A percentile compares a stretch with the other conserved stretches of the same genome.
Evolutionary conservation across 2,113 vertebrate genomes (phyloP).

Genomic region (Coptodon rendalli): DNA sequence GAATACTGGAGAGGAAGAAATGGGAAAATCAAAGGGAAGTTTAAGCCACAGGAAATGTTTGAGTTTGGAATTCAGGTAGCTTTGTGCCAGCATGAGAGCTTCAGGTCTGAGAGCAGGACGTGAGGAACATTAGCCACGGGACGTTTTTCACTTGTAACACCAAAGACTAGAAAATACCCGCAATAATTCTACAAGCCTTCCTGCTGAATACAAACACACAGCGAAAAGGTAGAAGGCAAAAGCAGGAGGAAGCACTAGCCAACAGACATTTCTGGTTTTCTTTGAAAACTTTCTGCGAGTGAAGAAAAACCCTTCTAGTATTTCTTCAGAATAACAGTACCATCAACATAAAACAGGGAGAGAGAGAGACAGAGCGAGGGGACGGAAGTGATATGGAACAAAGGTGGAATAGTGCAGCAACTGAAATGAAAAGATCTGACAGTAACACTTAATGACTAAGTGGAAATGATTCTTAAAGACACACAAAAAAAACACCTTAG

Average conservation of each 20-base stretch:
- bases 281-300: background rate
- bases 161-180: background rate
- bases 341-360: background rate
- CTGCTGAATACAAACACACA: background rate
- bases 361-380: background rate
- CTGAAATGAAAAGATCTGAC: background rate
- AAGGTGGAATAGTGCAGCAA: background rate
- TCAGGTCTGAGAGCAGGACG: background rate
- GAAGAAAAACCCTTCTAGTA: background rate
- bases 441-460: background rate
- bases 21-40: background rate
- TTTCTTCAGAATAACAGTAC: background rate
- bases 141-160: background rate
- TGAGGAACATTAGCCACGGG: background rate
- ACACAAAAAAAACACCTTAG: background rate
- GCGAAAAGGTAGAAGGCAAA: background rate
- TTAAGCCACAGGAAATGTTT: background rate
- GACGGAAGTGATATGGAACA: background rate
- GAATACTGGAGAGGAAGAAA: conserved; percentile 74
- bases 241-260: background rate
- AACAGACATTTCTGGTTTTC: background rate
- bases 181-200: background rate
- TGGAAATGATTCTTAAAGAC: background rate
- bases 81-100: background rate
- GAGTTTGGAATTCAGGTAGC: background rate